These are phyloP conservation scores for Musca domestica DNA, from an alignment of 1,140 invertebrate species.

Conservation along the genomic window DNA sequence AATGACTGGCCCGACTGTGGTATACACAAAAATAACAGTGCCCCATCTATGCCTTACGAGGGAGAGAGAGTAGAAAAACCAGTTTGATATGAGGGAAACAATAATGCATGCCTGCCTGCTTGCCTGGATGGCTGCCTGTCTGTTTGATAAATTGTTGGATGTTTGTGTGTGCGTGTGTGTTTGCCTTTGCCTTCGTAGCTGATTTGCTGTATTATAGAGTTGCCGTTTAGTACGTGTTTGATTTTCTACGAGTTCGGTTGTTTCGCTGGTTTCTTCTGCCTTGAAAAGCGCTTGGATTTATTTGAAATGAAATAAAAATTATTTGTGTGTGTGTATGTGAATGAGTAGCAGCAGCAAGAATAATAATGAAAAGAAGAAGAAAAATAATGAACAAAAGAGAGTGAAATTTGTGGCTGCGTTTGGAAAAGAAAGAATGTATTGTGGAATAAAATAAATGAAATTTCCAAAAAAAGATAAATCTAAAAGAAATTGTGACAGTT, in stretches of 20 bases:
- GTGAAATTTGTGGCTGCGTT: background rate
- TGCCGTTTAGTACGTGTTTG: slow-evolving; percentile 19
- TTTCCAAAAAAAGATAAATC: background rate
- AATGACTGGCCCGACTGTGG: too few species aligned
- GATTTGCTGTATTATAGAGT: slow-evolving; percentile 6
- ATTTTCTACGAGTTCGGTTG: slow-evolving; percentile 11
- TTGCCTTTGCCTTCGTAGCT: background rate
- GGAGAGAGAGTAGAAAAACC: slow-evolving; percentile 6
- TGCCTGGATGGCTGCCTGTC: too few species aligned
- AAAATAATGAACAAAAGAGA: slow-evolving; percentile 7
- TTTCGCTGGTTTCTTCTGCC: background rate
- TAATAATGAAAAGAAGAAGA: too few species aligned
- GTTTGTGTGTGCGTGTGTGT: too few species aligned
- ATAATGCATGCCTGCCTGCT: too few species aligned
- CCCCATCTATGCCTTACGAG: background rate
- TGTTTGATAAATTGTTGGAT: too few species aligned
- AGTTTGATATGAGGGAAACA: background rate
- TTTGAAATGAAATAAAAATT: too few species aligned
- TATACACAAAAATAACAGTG: too few species aligned
- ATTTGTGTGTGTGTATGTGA: background rate
- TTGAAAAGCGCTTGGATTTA: too few species aligned
- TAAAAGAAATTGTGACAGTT: background rate
- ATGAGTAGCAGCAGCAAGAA: too few species aligned
- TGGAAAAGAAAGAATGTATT: background rate
- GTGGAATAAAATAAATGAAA: slow-evolving; percentile 3